Percentiles rank a stretch among this genome's conserved stretches.
Conservation (phyloP, 2,797 vertebrate genomes). For the Emydoidea blandingii region DNA sequence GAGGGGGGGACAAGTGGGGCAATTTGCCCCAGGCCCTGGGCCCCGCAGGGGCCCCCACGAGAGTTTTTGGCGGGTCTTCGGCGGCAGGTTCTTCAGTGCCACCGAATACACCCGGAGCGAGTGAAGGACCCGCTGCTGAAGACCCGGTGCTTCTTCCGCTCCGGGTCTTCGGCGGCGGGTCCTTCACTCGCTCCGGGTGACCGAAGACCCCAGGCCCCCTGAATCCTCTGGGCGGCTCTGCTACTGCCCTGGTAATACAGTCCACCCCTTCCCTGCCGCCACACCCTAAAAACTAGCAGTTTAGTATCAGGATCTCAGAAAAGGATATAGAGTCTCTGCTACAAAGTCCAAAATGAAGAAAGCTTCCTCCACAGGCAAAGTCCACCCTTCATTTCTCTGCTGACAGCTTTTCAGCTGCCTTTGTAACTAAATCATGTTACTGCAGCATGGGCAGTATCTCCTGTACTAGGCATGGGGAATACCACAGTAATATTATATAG, state of each 20-base stretch:
- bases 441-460: background rate
- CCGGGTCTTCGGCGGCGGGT: too few relatives aligned
- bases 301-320: background rate
- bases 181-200: too few relatives aligned
- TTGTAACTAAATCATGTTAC: background rate
- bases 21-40: too few relatives aligned
- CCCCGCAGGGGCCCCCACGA: too few relatives aligned
- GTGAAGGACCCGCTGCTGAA: too few relatives aligned
- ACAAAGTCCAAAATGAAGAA: background rate
- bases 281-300: background rate
- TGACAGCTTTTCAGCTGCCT: background rate
- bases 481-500: background rate
- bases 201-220: too few relatives aligned
- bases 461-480: background rate
- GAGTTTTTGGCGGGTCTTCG: too few relatives aligned
- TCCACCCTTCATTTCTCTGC: background rate
- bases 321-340: background rate
- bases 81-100: too few relatives aligned
- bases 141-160: too few relatives aligned
- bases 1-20: too few relatives aligned
- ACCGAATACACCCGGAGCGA: too few relatives aligned
- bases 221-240: too few relatives aligned
- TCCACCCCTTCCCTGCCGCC: background rate
- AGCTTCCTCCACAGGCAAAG: background rate
- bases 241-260: background rate